A percentile compares a stretch with the other conserved stretches of the same genome.
phyloP scores from a whole-genome alignment of 2,888 invertebrate species.

The Sminthurides aquaticus region DNA sequence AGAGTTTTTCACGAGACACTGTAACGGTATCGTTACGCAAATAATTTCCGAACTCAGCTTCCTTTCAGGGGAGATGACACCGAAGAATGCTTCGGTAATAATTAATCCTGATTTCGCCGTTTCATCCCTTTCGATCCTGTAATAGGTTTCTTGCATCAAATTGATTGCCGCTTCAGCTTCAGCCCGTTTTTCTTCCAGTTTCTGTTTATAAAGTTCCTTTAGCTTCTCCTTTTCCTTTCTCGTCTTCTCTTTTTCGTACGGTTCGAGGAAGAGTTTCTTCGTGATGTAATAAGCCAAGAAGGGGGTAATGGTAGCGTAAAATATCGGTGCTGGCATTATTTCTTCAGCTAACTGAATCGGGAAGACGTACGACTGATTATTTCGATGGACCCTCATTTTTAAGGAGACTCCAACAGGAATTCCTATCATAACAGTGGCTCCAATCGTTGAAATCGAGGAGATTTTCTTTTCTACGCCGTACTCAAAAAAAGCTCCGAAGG shows the following conservation, averaged over 20 bases:
- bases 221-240: conserved; percentile 72
- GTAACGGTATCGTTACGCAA: conserved; percentile 90
- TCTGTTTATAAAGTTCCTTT: conserved; percentile 66
- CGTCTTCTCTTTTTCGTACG: conserved; percentile 68
- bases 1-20: conserved; percentile 89
- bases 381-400: conserved; percentile 76
- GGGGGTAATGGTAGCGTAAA: conserved; percentile 88
- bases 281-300: conserved; percentile 69
- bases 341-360: conserved; percentile 87
- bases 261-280: conserved; percentile 77
- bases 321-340: conserved; percentile 77
- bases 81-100: conserved; percentile 75
- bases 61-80: conserved; percentile 50
- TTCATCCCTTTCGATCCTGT: conserved; percentile 73
- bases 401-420: conserved; percentile 80
- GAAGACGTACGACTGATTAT: conserved; percentile 78
- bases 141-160: conserved; percentile 84
- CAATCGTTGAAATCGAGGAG: conserved; percentile 77
- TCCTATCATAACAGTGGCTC: conserved; percentile 76
- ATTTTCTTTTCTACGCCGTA: conserved; percentile 90
- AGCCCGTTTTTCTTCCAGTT: conserved; percentile 66
- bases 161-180: conserved; percentile 82
- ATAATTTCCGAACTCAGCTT: conserved; percentile 54
- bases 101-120: conserved; percentile 74
- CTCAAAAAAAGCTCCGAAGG: conserved; percentile 77